phyloP scores from a whole-genome alignment of 2,113 vertebrate genomes.

The Okapia johnstoni region DNA sequence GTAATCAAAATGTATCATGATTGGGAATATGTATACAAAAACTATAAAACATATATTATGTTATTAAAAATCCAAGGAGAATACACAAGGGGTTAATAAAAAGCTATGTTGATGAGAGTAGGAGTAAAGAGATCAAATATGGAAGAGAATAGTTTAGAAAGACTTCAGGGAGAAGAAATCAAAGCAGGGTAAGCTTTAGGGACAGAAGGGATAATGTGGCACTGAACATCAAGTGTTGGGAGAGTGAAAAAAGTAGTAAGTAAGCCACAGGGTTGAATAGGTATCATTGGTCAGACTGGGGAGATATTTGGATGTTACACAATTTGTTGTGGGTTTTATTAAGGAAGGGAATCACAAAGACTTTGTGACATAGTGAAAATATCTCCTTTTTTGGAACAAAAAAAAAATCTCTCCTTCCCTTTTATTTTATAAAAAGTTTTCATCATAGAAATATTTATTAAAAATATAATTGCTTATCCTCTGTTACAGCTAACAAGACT shows the following conservation, averaged over 20 bases:
- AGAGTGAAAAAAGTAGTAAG: neutral
- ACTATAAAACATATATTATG: neutral
- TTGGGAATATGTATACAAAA: neutral
- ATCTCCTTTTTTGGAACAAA: neutral
- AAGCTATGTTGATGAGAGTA: neutral
- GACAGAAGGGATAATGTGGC: neutral
- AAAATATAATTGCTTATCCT: constrained; percentile 49
- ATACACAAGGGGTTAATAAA: neutral
- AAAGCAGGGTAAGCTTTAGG: neutral
- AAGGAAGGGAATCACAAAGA: neutral
- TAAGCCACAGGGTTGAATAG: neutral
- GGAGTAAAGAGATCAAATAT: neutral
- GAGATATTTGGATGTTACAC: neutral
- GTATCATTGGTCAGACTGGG: neutral
- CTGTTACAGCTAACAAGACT: constrained; percentile 73
- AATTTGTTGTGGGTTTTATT: neutral
- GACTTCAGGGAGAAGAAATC: neutral
- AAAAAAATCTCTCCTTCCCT: neutral
- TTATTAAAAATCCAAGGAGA: neutral
- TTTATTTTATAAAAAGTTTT: neutral
- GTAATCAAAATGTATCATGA: neutral
- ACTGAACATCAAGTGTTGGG: neutral
- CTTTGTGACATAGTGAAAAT: constrained; percentile 6
- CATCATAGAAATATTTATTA: constrained; percentile 10
- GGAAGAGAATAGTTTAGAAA: neutral